Percentiles rank a stretch among this genome's conserved stretches.
Evolutionary conservation across 2,888 invertebrate species (phyloP).

Genomic region (Helleia helle): DNA sequence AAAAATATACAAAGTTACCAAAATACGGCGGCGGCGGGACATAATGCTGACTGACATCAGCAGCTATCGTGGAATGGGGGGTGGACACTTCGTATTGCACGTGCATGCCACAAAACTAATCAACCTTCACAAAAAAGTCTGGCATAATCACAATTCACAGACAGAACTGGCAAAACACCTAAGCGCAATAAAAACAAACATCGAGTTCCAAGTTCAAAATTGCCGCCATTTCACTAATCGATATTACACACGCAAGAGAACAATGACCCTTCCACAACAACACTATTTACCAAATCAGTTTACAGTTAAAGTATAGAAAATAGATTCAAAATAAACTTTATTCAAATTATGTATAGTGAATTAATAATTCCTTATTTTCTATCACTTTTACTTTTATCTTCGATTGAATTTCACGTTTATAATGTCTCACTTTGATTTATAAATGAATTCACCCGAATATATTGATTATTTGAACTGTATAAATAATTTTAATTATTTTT

Average conservation of each 20-base stretch:
- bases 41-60: constrained; percentile 58
- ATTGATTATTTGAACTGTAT: too few relatives aligned
- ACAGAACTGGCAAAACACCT: not conserved
- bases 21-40: constrained; percentile 67
- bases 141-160: not conserved
- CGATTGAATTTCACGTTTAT: not conserved
- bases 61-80: constrained; percentile 61
- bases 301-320: not conserved
- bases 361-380: not conserved
- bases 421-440: too few relatives aligned
- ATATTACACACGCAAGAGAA: constrained; percentile 48
- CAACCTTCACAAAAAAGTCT: not conserved
- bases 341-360: too few relatives aligned
- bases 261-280: constrained; percentile 44
- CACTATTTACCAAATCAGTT: constrained; percentile 20
- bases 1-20: constrained; percentile 43
- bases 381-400: too few relatives aligned
- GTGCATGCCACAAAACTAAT: constrained; percentile 74
- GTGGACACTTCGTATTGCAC: constrained; percentile 76
- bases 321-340: not conserved
- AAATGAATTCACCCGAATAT: too few relatives aligned
- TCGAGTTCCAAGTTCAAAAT: constrained; percentile 31
- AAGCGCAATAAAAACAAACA: constrained; percentile 10
- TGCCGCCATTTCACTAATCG: constrained; percentile 57
- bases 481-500: constrained; percentile 8